Percentiles rank a stretch among this genome's conserved stretches.
These are phyloP conservation scores for Oscheius sp. DNA, from an alignment of 1,140 invertebrate species.

Conservation along the genomic window DNA sequence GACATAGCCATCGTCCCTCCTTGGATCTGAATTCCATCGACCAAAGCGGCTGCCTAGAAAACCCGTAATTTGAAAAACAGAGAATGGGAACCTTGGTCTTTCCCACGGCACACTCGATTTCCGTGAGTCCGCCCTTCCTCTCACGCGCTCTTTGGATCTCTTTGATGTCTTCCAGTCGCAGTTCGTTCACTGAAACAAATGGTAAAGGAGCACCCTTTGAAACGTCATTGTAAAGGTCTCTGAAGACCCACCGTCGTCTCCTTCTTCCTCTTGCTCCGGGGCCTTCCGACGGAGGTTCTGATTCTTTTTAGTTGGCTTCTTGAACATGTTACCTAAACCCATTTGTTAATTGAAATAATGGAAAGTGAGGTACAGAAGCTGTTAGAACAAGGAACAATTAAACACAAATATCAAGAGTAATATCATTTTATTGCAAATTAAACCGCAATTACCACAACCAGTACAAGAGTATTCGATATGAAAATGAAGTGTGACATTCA, in stretches of 20 bases:
- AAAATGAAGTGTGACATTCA: neutral
- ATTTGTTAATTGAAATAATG: constrained; percentile 8
- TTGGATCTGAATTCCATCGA: constrained; percentile 49
- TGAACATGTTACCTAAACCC: no score
- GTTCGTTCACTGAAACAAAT: constrained; percentile 12
- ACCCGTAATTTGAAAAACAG: neutral
- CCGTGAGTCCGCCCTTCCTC: constrained; percentile 53
- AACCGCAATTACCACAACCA: neutral
- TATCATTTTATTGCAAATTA: neutral
- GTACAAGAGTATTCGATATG: neutral
- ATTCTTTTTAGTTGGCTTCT: constrained; percentile 22
- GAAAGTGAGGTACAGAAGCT: no score
- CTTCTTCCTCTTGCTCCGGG: constrained; percentile 7
- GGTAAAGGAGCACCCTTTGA: no score
- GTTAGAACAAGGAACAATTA: neutral
- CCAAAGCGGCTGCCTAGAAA: constrained; percentile 56
- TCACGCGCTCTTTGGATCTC: constrained; percentile 51
- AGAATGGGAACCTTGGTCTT: neutral
- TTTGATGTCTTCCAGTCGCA: constrained; percentile 49
- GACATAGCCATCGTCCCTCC: constrained; percentile 40
- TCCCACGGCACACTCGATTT: constrained; percentile 59
- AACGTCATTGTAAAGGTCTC: no score
- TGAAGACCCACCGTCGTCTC: no score
- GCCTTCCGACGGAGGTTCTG: constrained; percentile 22
- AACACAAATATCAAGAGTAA: neutral